phyloP scores from a whole-genome alignment of 2,797 vertebrate species.

The Sparidentex hasta region DNA sequence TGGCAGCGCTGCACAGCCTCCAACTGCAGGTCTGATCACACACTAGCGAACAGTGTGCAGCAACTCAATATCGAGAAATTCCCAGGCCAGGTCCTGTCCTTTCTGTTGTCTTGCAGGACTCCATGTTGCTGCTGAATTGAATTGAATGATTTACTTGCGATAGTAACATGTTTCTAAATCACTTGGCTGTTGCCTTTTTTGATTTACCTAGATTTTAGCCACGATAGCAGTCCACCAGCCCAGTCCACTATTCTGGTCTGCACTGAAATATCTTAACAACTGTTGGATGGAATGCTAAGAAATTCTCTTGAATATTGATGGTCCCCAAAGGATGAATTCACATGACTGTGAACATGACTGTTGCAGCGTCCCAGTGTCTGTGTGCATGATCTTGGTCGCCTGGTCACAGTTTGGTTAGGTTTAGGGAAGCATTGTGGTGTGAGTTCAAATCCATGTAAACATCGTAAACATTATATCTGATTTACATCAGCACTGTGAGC shows the following conservation, averaged over 20 bases:
- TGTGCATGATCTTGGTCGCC: too few relatives aligned
- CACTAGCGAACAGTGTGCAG: conserved; percentile 17
- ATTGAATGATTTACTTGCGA: conserved; percentile 24
- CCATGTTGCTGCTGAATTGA: conserved; percentile 22
- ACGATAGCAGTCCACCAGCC: background rate
- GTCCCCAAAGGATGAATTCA: background rate
- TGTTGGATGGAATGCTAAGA: background rate
- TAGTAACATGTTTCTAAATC: background rate
- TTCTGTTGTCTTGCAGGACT: conserved; percentile 6
- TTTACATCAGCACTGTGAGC: background rate
- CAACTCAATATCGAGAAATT: conserved; percentile 45
- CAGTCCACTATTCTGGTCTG: background rate
- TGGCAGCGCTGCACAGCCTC: conserved; percentile 8
- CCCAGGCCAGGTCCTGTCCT: conserved; percentile 19
- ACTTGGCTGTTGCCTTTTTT: conserved; percentile 11
- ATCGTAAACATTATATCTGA: background rate
- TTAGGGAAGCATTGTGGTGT: too few relatives aligned
- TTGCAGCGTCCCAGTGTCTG: too few relatives aligned
- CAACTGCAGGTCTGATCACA: conserved; percentile 21
- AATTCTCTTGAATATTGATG: background rate
- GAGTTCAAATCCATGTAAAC: background rate
- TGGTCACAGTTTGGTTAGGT: too few relatives aligned
- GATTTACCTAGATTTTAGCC: background rate
- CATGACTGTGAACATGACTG: too few relatives aligned
- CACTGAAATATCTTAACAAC: background rate